Evolutionary conservation across 2,113 vertebrate species (phyloP), one percentile per base, ranked within the genome.

Genomic region (human): DNA sequence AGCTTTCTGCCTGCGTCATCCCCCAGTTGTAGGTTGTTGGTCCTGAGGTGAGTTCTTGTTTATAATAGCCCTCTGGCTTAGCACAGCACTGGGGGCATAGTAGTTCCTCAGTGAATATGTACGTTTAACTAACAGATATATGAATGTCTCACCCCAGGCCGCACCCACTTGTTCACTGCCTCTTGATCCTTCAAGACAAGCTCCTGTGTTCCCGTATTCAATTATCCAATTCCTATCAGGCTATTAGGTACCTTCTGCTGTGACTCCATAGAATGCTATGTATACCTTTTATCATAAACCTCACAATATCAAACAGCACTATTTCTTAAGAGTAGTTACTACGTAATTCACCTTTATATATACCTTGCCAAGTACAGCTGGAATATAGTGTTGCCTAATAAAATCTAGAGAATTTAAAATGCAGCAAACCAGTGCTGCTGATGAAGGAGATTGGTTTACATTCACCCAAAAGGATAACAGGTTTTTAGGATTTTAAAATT

Each of bases 1-100:
- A 6, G 17, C 40, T 85, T 5, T 84, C 8, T 45, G 17, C 3
- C n/a, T 38, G 22, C 7, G 0, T 20, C 2, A 1, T n/a, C 11
- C 48, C 22, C 30, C 11, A 72, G 25, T 18, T 50, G n/a, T 25
- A 3, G 38, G 38, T 45, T 45, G 23, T 18, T 45, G 25, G 10
- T 10, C 2, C 52, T 22, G 35, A 32, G 48, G 12, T 14, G 9
- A 10, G 18, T 8, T n/a, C 32, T 25, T 11, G 48, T 16, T 12
- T 45, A 13, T 18, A 25, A 20, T 17, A 45, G 0, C 30, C 35
- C 66, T 35, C 66, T 52, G 86, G 66, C n/a, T 68, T 35, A 35
- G 57, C 12, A 0, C 27, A 20, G n/a, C 7, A 1, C 66, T 32
- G 48, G 88, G 48, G 1, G 11, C 17, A 2, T 61, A 23, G 17